A percentile compares a stretch with the other conserved stretches of the same genome.
Conservation (phyloP, 1,140 invertebrate species). For the Triops longicaudatus region DNA sequence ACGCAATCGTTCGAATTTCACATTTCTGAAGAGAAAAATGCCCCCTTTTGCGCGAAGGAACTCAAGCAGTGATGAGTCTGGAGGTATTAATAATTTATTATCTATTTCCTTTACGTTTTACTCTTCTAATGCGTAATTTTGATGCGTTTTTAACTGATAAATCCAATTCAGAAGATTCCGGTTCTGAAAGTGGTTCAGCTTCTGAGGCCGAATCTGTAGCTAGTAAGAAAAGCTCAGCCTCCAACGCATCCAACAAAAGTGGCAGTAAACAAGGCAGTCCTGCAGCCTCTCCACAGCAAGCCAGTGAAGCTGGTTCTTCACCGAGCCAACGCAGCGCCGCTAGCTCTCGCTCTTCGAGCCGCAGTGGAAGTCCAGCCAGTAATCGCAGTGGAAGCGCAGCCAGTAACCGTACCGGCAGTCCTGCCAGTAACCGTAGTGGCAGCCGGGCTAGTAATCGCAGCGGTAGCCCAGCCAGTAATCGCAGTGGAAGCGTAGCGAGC, state of each 20-base stretch:
- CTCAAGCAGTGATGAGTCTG: not conserved
- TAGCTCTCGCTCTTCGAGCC: not conserved
- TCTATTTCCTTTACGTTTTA: not conserved
- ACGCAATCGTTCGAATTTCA: too few species aligned
- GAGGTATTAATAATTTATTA: not conserved
- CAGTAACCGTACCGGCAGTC: not conserved
- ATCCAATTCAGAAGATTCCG: not conserved
- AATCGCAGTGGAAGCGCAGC: not conserved
- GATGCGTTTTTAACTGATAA: not conserved
- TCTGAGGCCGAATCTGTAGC: not conserved
- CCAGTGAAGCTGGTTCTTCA: not conserved
- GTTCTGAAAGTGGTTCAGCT: not conserved
- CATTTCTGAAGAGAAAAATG: too few species aligned
- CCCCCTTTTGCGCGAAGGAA: not conserved
- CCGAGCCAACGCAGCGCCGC: not conserved
- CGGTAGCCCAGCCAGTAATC: too few species aligned
- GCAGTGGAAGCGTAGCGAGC: not conserved
- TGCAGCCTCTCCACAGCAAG: constrained; percentile 3
- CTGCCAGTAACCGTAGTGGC: too few species aligned
- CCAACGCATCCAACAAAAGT: not conserved
- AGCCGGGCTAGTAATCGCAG: too few species aligned
- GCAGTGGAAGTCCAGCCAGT: constrained; percentile 18
- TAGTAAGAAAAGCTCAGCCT: not conserved
- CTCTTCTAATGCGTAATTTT: not conserved
- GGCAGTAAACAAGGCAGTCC: constrained; percentile 1